Percentiles rank a stretch among this genome's conserved stretches.
Evolutionary conservation across 1,140 invertebrate species (phyloP).

Genomic region (Melanaphis sacchari): DNA sequence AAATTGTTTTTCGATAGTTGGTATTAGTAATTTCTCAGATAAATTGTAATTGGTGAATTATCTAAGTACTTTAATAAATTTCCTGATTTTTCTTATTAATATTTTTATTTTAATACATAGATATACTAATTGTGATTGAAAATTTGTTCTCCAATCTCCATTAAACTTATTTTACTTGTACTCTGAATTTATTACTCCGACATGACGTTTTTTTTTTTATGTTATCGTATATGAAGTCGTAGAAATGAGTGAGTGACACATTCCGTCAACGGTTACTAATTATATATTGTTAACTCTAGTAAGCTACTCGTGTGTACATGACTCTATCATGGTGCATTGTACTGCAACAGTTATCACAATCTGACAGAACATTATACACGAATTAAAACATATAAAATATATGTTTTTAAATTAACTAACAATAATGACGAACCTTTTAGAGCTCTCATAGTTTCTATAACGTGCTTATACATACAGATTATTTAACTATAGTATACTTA

Average conservation of each 20-base stretch:
- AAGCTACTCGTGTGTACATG: background rate
- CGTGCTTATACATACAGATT: background rate
- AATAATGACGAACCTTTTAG: background rate
- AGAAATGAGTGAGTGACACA: background rate
- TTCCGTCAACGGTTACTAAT: background rate
- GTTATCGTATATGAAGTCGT: background rate
- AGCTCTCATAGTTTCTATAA: background rate
- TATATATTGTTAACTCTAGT: background rate
- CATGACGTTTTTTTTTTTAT: background rate
- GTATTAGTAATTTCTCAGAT: background rate
- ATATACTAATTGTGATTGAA: background rate
- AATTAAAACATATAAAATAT: background rate
- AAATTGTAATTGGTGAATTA: background rate
- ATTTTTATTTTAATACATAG: background rate
- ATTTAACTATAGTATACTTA: background rate
- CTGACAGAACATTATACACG: background rate
- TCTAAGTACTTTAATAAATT: background rate
- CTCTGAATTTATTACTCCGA: background rate
- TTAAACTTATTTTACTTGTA: background rate
- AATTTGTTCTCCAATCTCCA: background rate
- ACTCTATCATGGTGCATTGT: background rate
- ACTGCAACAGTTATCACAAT: background rate
- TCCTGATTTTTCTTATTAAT: background rate
- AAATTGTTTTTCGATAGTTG: too few species aligned
- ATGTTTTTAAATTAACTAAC: background rate